Percentiles rank a stretch among this genome's conserved stretches.
phyloP scores from a whole-genome alignment of 1,140 invertebrate species.

The Cydia splendana region DNA sequence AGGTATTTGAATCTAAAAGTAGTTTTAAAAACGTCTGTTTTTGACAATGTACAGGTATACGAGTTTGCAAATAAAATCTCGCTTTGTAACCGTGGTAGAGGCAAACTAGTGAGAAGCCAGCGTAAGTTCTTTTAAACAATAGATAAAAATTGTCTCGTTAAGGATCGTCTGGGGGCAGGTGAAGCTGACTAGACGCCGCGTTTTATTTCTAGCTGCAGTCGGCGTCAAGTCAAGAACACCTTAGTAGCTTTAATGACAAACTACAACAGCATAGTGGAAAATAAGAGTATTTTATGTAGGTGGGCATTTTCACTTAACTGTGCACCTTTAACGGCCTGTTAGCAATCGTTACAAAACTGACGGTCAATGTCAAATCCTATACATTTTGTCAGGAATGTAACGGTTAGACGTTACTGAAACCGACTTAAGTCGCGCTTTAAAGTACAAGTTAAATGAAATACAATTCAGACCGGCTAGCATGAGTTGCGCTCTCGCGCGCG shows the following conservation, averaged over 20 bases:
- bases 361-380: too few relatives aligned
- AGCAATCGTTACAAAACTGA: too few relatives aligned
- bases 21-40: background rate
- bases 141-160: constrained; percentile 31
- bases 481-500: too few relatives aligned
- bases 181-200: constrained; percentile 5
- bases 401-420: too few relatives aligned
- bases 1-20: background rate
- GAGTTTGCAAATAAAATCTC: background rate
- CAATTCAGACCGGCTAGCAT: too few relatives aligned
- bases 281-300: too few relatives aligned
- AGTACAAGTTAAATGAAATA: too few relatives aligned
- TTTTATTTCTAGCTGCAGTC: background rate
- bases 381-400: too few relatives aligned
- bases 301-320: too few relatives aligned
- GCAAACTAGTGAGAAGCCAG: background rate
- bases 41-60: background rate
- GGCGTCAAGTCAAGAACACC: background rate
- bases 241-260: background rate
- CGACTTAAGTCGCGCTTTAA: too few relatives aligned
- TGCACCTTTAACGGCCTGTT: too few relatives aligned
- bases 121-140: constrained; percentile 17
- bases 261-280: background rate
- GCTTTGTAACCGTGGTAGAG: background rate
- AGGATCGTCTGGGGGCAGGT: constrained; percentile 1